These are phyloP conservation scores for Otolemur crassicaudatus DNA, from an alignment of 2,797 vertebrate species.

Conservation along the genomic window DNA sequence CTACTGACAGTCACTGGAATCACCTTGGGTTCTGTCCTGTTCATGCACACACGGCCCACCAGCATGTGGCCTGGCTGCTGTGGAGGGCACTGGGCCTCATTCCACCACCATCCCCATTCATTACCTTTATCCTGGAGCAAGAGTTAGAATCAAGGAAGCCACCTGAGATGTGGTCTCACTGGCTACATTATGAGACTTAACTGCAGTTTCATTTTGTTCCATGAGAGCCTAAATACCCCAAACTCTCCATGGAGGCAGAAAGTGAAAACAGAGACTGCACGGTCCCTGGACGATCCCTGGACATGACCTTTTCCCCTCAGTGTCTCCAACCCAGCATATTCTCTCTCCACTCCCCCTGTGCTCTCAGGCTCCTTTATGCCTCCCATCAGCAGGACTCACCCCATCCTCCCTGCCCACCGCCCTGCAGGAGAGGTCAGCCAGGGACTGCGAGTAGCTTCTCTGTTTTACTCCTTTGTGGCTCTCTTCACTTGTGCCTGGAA, in stretches of 20 bases:
- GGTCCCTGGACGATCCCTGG: not conserved
- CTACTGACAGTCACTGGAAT: not conserved
- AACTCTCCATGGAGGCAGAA: not conserved
- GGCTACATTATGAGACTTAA: not conserved
- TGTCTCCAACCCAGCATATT: not conserved
- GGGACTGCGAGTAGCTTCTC: not conserved
- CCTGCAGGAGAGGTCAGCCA: no score
- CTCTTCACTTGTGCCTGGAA: not conserved
- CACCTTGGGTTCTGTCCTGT: not conserved
- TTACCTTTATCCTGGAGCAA: not conserved
- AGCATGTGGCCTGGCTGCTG: not conserved
- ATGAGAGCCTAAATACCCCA: not conserved
- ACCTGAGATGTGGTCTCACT: not conserved
- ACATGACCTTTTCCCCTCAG: not conserved
- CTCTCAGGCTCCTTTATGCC: accelerated
- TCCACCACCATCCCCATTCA: not conserved
- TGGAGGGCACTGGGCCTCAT: no score
- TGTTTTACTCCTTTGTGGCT: not conserved
- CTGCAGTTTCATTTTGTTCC: not conserved
- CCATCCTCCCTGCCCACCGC: not conserved
- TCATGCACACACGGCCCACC: not conserved
- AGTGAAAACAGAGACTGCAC: not conserved
- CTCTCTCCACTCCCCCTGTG: not conserved
- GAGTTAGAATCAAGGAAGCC: not conserved
- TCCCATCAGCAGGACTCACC: not conserved